Base-by-base conservation (phyloP, 92 coral and sea anemone species). In the Porites evermanni region DNA sequence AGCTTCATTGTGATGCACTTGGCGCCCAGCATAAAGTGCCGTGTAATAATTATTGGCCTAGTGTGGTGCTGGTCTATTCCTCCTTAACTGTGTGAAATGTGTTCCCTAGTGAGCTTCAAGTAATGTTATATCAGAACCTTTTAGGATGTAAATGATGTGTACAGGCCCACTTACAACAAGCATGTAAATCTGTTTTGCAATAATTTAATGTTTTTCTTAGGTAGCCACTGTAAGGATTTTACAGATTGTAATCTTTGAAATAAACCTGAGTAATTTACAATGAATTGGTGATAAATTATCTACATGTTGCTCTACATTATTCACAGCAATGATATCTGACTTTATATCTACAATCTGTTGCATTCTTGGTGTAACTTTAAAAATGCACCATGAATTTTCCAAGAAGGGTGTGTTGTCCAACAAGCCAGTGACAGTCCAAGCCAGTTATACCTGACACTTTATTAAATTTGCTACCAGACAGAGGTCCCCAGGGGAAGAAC, bases 61-160 rank as follows among this genome's bases (percentile, higher is more conserved):
- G 66, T 63, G 79, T 19, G 79, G 79, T 83, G 79, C 87, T 83
- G 87, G 78, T 83, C 87, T 83, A 66, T 83, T 72, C 87, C 87
- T 83, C 87, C 87, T 61, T 63, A 53, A 61, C 64, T 58, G 78
- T 82, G 86, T 82, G 77, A 82, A 79, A 58, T 84, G 85, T 75
- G 79, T 84, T 60, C 77, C 69, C 72, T 13, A 64, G 80, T 53
- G 58, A 67, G 71, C 72, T 67, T 75, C 50, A 20, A 79, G 74
- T 87, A 70, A 29, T 76, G 73, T 84, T 78, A 66, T 56, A 65
- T 66, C 86, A 70, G 13, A 59, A 81, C 91, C 72, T 80, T 84
- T 79, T 88, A 87, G 95, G 98, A 88, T 94, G 98, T 94, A 94
- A 94, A 94, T 94, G 98, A 94, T 94, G 93, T 92, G 95, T 94